A percentile compares a stretch with the other conserved stretches of the same genome.
These are phyloP conservation scores for Ictidomys tridecemlineatus DNA, from an alignment of 2,113 vertebrate species.

Conservation along the genomic window DNA sequence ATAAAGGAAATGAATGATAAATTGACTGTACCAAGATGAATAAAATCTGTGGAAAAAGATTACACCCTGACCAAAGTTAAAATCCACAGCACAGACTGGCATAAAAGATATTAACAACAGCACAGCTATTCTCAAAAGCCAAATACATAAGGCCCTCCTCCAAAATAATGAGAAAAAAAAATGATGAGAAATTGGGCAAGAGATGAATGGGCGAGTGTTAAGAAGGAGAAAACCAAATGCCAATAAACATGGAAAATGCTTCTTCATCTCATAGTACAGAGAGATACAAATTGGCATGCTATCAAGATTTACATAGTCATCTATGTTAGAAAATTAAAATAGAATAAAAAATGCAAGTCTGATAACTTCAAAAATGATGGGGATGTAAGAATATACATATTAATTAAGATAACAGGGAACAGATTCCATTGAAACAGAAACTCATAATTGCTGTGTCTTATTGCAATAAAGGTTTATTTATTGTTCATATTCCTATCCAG, in stretches of 20 bases:
- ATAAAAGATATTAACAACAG: slow-evolving; percentile 48
- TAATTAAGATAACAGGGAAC: not conserved
- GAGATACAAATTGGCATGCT: not conserved
- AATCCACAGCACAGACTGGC: slow-evolving; percentile 38
- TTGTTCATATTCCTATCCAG: not conserved
- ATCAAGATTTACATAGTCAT: not conserved
- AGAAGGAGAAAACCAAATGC: slow-evolving; percentile 44
- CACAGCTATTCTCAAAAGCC: not conserved
- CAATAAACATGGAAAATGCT: slow-evolving; percentile 53
- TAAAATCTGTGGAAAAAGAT: slow-evolving; percentile 55
- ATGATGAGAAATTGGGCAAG: slow-evolving; percentile 51
- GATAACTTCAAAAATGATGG: not conserved
- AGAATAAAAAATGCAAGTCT: not conserved
- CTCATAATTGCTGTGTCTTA: not conserved
- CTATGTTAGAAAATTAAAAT: slow-evolving; percentile 18
- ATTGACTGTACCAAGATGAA: slow-evolving; percentile 53
- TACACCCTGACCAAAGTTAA: slow-evolving; percentile 45
- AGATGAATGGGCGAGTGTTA: slow-evolving; percentile 38
- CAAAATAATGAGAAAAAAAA: slow-evolving; percentile 62
- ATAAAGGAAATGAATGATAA: slow-evolving; percentile 61
- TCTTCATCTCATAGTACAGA: not conserved
- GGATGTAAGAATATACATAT: not conserved
- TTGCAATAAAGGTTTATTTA: not conserved
- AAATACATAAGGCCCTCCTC: slow-evolving; percentile 51
- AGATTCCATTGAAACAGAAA: not conserved